These are phyloP conservation scores for Temnothorax longispinosus DNA, from an alignment of 1,140 invertebrate genomes.

Conservation along the genomic window DNA sequence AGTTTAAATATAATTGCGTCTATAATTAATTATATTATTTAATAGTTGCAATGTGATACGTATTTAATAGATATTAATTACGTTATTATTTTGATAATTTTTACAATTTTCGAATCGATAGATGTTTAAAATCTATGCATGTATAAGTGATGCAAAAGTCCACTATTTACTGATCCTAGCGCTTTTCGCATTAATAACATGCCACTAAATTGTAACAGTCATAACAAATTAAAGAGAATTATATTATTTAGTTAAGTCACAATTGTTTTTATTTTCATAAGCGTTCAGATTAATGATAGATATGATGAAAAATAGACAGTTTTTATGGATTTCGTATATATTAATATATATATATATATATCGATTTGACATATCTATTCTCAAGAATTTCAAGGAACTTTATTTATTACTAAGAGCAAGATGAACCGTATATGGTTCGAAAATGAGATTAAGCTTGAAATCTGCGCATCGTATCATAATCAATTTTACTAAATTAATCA, in stretches of 20 bases:
- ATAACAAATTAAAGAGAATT: neutral
- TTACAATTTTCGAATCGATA: too few species aligned
- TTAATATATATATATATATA: too few species aligned
- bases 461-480: neutral
- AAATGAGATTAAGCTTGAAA: slow-evolving; percentile 5
- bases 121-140: too few species aligned
- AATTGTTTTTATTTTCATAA: slow-evolving; percentile 1
- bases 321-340: neutral
- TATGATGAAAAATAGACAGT: neutral
- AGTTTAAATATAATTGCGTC: too few species aligned
- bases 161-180: neutral
- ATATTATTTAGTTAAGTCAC: neutral
- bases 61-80: too few species aligned
- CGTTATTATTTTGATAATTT: too few species aligned
- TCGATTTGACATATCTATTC: neutral
- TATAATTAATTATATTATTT: too few species aligned
- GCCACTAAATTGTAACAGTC: neutral
- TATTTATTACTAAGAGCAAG: slow-evolving; percentile 4
- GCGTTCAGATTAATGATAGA: neutral
- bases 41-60: too few species aligned
- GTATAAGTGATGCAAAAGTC: neutral
- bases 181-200: neutral
- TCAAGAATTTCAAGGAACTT: neutral
- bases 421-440: neutral
- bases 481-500: neutral